Evolutionary conservation across 2,888 invertebrate species (phyloP).

Genomic region (Paralinhomoeus sp.): DNA sequence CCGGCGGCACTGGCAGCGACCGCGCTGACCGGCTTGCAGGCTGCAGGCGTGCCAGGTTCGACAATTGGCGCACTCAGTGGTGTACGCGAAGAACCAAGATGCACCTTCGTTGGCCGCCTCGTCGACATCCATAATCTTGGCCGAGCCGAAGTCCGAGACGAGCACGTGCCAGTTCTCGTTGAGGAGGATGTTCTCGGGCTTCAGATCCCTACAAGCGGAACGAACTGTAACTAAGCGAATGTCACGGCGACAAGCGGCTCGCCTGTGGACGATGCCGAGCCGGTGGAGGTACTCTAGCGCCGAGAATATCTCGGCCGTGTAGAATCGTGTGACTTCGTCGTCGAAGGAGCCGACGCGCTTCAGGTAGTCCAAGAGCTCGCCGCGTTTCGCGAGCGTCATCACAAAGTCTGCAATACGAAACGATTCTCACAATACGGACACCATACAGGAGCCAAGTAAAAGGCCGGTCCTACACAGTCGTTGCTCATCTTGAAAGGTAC

Average conservation of each 20-base stretch:
- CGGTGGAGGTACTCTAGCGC: slow-evolving; percentile 74
- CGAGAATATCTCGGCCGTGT: slow-evolving; percentile 70
- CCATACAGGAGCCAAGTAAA: background rate
- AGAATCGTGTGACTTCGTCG: slow-evolving; percentile 66
- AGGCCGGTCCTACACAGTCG: slow-evolving; percentile 41
- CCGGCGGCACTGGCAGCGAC: background rate
- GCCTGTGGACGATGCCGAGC: slow-evolving; percentile 66
- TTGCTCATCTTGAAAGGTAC: slow-evolving; percentile 81
- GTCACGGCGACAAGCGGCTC: slow-evolving; percentile 4
- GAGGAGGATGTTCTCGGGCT: slow-evolving; percentile 88
- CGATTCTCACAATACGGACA: too few relatives aligned
- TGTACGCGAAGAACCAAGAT: background rate
- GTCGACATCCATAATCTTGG: slow-evolving; percentile 32
- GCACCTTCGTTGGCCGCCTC: background rate
- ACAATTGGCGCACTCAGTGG: background rate
- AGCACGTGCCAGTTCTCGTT: slow-evolving; percentile 85
- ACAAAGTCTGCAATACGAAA: slow-evolving; percentile 48
- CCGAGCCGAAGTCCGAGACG: slow-evolving; percentile 89
- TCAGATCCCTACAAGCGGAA: slow-evolving; percentile 45
- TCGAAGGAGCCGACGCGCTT: slow-evolving; percentile 72
- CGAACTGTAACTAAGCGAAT: too few relatives aligned
- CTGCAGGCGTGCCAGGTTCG: background rate
- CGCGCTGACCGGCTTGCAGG: background rate
- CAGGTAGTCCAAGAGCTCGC: slow-evolving; percentile 74
- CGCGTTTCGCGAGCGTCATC: slow-evolving; percentile 73